Percentiles rank a stretch among this genome's conserved stretches.
Evolutionary conservation across 92 coral and sea anemone genomes (phyloP).

Genomic region (Siderastrea siderea): DNA sequence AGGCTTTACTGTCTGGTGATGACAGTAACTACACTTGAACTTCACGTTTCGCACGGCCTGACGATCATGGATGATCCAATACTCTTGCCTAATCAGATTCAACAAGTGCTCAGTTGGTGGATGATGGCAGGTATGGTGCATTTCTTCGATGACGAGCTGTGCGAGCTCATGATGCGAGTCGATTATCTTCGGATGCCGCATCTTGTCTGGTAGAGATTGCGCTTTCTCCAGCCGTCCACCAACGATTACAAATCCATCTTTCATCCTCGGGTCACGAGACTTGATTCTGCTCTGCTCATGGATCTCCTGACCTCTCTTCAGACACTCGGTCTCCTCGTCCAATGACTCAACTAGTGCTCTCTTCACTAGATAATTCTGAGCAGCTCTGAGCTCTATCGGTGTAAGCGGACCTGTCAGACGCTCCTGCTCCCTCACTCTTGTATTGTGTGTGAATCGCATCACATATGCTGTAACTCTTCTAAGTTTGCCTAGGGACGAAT

Average conservation of each 20-base stretch:
- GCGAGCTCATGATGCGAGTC: conserved; percentile 46
- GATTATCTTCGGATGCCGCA: conserved; percentile 13
- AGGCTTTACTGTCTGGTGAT: conserved; percentile 31
- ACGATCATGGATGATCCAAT: conserved; percentile 24
- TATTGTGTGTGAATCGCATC: neutral
- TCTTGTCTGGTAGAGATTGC: conserved; percentile 10
- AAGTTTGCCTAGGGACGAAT: neutral
- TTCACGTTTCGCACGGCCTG: neutral
- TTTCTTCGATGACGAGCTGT: conserved; percentile 35
- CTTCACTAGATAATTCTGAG: conserved; percentile 8
- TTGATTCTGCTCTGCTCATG: conserved; percentile 29
- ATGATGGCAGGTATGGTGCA: conserved; percentile 39
- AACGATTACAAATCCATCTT: conserved; percentile 19
- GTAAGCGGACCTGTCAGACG: neutral
- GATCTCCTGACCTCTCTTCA: neutral
- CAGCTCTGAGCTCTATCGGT: neutral
- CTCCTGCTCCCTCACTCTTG: neutral
- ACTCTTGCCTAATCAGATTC: conserved; percentile 12
- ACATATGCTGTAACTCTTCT: conserved; percentile 10
- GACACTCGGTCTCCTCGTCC: neutral
- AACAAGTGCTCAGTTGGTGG: conserved; percentile 38
- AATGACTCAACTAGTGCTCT: neutral
- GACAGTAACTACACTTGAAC: conserved; percentile 11
- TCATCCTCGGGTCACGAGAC: conserved; percentile 17
- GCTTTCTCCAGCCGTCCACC: conserved; percentile 41